phyloP scores from a whole-genome alignment of 2,113 vertebrate genomes.

The Neotragus pygmaeus region DNA sequence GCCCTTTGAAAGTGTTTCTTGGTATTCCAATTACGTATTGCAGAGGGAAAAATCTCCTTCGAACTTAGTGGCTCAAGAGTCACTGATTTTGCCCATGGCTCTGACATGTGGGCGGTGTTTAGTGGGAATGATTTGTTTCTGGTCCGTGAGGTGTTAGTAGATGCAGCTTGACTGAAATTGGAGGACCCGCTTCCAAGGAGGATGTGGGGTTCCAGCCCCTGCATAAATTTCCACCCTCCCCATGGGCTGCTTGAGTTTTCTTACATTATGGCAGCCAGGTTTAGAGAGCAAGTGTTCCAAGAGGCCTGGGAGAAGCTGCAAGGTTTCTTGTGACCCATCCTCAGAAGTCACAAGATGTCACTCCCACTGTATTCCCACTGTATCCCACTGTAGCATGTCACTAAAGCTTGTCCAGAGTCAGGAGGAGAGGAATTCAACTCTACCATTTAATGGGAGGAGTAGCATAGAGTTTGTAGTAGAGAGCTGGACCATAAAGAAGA shows the following conservation, averaged over 20 bases:
- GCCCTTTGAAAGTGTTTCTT: background rate
- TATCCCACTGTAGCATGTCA: background rate
- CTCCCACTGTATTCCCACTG: too few species aligned
- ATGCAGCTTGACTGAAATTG: background rate
- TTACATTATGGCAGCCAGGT: background rate
- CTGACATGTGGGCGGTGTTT: background rate
- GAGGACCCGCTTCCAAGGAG: background rate
- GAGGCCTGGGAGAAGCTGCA: background rate
- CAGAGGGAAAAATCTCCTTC: background rate
- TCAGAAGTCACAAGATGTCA: background rate
- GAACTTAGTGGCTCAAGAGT: background rate
- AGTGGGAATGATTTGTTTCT: background rate
- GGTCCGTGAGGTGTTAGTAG: accelerated
- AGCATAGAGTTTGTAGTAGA: background rate
- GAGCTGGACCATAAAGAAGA: background rate
- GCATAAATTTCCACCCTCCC: background rate
- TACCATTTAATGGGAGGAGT: background rate
- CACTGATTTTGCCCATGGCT: background rate
- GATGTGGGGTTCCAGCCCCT: background rate
- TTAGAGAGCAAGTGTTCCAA: background rate
- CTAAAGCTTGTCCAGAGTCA: background rate
- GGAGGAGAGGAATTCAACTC: background rate
- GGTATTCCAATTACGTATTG: background rate
- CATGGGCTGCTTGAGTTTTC: background rate
- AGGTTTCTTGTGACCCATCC: background rate